Percentiles rank a stretch among this genome's conserved stretches.
phyloP scores from a whole-genome alignment of 1,140 invertebrate species.

The Bemisia tabaci region DNA sequence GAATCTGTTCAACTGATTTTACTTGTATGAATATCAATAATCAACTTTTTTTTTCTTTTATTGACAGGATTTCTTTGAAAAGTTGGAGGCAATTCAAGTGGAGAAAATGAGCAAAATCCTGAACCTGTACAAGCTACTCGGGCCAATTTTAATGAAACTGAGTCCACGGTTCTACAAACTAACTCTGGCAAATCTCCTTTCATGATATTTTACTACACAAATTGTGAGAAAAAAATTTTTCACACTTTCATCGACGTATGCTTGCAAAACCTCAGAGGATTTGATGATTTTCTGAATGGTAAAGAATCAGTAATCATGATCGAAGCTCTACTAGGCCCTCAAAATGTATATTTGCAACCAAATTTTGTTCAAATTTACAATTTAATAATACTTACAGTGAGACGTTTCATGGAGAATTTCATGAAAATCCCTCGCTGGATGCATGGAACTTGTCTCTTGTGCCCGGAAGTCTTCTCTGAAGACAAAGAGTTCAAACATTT shows the following conservation, averaged over 20 bases:
- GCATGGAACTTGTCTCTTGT: conserved; percentile 61
- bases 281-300: conserved; percentile 44
- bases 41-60: too few relatives aligned
- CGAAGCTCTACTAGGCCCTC: conserved; percentile 51
- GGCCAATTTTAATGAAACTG: conserved; percentile 68
- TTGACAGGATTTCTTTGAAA: conserved; percentile 44
- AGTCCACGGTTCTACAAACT: conserved; percentile 44
- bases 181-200: conserved; percentile 43
- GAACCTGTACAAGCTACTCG: conserved; percentile 53
- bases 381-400: conserved; percentile 34
- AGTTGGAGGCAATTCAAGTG: conserved; percentile 48
- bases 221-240: conserved; percentile 56
- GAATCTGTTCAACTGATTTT: too few relatives aligned
- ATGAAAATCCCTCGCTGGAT: conserved; percentile 71
- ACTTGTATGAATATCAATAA: too few relatives aligned
- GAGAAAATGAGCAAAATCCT: conserved; percentile 48
- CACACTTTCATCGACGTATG: conserved; percentile 42
- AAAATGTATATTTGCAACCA: conserved; percentile 59
- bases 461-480: conserved; percentile 41
- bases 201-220: conserved; percentile 51
- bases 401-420: conserved; percentile 30
- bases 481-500: conserved; percentile 39
- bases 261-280: conserved; percentile 51
- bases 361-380: conserved; percentile 58
- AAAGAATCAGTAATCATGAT: conserved; percentile 58